phyloP scores from a whole-genome alignment of 2,888 invertebrate genomes.

The Phyto melanocephala region DNA sequence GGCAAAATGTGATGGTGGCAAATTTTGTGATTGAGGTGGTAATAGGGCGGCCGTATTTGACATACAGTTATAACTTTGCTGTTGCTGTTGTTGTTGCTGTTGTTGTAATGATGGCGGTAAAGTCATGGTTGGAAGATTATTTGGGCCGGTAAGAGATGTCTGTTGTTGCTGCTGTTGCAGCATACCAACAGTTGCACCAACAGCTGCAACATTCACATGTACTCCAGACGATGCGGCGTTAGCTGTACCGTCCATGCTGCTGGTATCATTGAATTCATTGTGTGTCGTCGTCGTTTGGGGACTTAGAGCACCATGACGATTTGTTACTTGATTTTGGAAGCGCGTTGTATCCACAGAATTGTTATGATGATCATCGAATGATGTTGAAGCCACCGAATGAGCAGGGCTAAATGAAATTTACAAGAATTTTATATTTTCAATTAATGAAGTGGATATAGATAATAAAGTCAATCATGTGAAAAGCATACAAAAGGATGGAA shows the following conservation, averaged over 20 bases:
- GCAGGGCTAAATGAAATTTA: conserved; percentile 81
- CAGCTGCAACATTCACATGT: not conserved
- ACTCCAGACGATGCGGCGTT: not conserved
- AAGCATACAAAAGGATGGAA: too few relatives aligned
- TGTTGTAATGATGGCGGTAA: conserved; percentile 62
- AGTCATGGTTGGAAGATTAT: conserved; percentile 18
- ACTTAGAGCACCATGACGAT: conserved; percentile 69
- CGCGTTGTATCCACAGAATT: conserved; percentile 76
- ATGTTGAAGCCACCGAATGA: conserved; percentile 85
- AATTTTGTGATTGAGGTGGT: conserved; percentile 49
- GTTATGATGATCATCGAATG: conserved; percentile 80
- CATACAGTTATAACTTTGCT: conserved; percentile 49
- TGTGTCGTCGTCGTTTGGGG: conserved; percentile 48
- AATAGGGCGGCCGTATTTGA: conserved; percentile 42
- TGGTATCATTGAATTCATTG: conserved; percentile 63
- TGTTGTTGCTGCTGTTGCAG: conserved; percentile 25
- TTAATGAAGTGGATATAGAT: not conserved
- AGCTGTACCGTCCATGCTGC: conserved; percentile 60
- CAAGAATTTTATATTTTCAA: too few relatives aligned
- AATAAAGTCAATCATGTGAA: too few relatives aligned
- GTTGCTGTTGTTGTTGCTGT: conserved; percentile 45
- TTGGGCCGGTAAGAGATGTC: not conserved
- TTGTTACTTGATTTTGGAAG: conserved; percentile 76
- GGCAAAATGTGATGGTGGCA: conserved; percentile 57
- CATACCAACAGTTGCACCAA: conserved; percentile 13